These are phyloP conservation scores for Saguinus midas DNA, from an alignment of 2,113 vertebrate genomes.

Conservation along the genomic window DNA sequence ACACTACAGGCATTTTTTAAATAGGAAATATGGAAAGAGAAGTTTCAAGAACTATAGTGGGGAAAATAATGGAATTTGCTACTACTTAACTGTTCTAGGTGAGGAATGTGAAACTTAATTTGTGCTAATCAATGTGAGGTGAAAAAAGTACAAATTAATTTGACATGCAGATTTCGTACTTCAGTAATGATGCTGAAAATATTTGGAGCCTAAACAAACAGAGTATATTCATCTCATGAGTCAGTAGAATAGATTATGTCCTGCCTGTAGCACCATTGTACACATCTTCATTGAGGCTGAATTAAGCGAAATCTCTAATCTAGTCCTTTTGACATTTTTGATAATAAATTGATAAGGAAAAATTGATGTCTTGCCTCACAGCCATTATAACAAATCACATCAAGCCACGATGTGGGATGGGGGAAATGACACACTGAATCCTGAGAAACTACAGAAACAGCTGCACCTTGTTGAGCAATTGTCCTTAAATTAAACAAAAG, in stretches of 20 bases:
- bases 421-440: neutral
- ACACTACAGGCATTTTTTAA: neutral
- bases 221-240: neutral
- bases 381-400: neutral
- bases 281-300: neutral
- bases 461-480: neutral
- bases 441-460: neutral
- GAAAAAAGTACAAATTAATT: slow-evolving; percentile 62
- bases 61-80: slow-evolving; percentile 56
- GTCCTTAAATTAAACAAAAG: neutral
- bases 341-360: neutral
- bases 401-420: neutral
- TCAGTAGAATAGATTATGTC: neutral
- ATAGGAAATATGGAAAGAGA: neutral
- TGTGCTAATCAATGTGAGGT: slow-evolving; percentile 65
- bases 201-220: neutral
- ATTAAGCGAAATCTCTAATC: neutral
- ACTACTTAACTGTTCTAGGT: slow-evolving; percentile 53
- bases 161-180: slow-evolving; percentile 45
- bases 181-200: slow-evolving; percentile 21
- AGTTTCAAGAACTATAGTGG: neutral
- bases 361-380: neutral
- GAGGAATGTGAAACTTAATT: slow-evolving; percentile 75
- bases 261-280: neutral
- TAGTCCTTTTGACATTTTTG: neutral